phyloP scores from a whole-genome alignment of 2,113 vertebrate genomes.

The Macquaria ambigua region DNA sequence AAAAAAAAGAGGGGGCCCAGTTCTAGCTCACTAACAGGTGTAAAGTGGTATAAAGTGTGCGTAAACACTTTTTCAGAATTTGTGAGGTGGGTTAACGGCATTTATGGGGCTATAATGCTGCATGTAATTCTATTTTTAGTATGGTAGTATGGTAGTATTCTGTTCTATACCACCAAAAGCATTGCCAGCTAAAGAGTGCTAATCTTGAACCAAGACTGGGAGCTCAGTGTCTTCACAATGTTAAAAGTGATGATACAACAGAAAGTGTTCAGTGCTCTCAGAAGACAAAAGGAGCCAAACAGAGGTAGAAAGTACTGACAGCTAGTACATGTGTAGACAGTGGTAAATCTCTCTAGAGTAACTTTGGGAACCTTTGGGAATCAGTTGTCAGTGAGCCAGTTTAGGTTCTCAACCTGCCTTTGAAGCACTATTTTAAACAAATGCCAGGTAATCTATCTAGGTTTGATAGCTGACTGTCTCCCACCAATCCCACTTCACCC shows the following conservation, averaged over 20 bases:
- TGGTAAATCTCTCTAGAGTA: conserved; percentile 17
- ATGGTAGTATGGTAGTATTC: not conserved
- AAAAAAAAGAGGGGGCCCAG: too few species aligned
- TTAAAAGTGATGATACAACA: not conserved
- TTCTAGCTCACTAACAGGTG: too few species aligned
- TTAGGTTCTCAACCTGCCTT: not conserved
- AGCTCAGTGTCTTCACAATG: not conserved
- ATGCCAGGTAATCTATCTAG: not conserved
- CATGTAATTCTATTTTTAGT: not conserved
- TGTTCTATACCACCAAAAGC: not conserved
- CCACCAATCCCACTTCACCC: conserved; percentile 14
- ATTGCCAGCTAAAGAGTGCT: not conserved
- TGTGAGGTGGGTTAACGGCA: too few species aligned
- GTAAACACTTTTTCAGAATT: too few species aligned
- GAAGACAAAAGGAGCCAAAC: not conserved
- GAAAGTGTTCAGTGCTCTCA: conserved; percentile 12
- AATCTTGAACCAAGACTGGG: not conserved
- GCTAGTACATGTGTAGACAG: not conserved
- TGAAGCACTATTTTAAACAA: conserved; percentile 34
- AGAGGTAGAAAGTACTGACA: not conserved
- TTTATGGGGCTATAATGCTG: not conserved
- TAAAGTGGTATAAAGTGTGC: too few species aligned
- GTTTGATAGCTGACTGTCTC: conserved; percentile 10
- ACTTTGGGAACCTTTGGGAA: not conserved
- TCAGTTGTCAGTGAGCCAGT: not conserved